Base-by-base conservation (phyloP, 2,113 vertebrate genomes). In the Leptocoma aspasia region DNA sequence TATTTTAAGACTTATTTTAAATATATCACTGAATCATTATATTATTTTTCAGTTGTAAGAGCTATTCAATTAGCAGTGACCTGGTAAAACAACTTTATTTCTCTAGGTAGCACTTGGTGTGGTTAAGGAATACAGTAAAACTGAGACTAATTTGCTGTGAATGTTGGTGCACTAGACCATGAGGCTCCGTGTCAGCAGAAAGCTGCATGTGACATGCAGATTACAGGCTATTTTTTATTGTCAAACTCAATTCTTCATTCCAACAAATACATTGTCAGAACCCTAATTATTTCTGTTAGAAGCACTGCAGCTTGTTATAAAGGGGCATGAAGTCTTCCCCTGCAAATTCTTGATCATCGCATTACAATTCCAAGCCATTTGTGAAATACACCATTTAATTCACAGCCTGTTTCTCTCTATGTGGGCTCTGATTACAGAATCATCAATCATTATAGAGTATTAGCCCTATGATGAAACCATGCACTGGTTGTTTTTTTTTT, bases 151-250 rank as follows among this genome's bases (percentile, higher is more conserved):
- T 91, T 72, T 92, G 76, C 85, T 88, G 65, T 92, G 90, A 96
- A 80, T 72, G 41, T 47, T 86, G 53, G 84, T 64, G 94, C 75
- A 71, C 41, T 68, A 88, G 87, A 91, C 87, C 85, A 81, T 63
- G 52, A 88, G 79, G 79, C 19, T 90, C 63, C 23, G 5, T 95
- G 85, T 91, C 82, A 95, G 75, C 30, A 76, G 82, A 94, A 80
- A 91, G 90, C 78, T 82, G 66, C 64, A 82, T 45, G 37, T 83
- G 88, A 90, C 88, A 70, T 0, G 1, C 68, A 93, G 94, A 97
- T 96, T 90, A 95, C 82, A 92, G 73, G 60, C 90, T 86, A 94
- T 77, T 96, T 95, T 90, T 94, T 92, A 92, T 63, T 88, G 90
- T 96, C 90, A 94, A 92, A 88, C 53, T 94, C 79, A 83, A 91